Evolutionary conservation across 2,888 invertebrate species (phyloP).

Genomic region (Acleris holmiana): DNA sequence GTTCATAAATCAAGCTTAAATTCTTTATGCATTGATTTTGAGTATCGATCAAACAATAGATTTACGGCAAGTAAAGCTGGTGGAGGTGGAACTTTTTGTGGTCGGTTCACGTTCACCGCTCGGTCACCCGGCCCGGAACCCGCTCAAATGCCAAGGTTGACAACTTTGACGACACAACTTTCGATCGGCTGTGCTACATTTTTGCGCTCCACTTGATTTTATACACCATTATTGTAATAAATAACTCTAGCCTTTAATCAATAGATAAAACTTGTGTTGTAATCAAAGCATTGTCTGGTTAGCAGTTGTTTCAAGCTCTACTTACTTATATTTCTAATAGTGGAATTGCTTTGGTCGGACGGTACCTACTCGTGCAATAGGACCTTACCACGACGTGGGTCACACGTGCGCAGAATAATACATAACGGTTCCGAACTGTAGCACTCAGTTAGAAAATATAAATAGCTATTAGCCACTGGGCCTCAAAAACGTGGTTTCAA

Average conservation of each 20-base stretch:
- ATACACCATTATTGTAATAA: constrained; percentile 8
- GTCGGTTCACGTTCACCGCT: constrained; percentile 57
- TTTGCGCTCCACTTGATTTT: constrained; percentile 72
- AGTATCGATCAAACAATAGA: constrained; percentile 13
- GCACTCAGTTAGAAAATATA: constrained; percentile 15
- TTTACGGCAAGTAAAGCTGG: constrained; percentile 24
- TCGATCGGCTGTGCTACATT: constrained; percentile 79
- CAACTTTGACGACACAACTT: constrained; percentile 83
- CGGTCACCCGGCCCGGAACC: constrained; percentile 76
- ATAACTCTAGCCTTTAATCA: background rate
- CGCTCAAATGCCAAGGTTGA: constrained; percentile 84
- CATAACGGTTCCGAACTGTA: constrained; percentile 13
- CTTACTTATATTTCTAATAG: background rate
- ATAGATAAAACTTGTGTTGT: background rate
- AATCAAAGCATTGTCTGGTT: background rate
- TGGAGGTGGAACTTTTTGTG: constrained; percentile 46
- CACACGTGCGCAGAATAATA: constrained; percentile 31
- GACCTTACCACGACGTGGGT: constrained; percentile 28
- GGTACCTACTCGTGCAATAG: constrained; percentile 29
- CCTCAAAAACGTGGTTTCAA: background rate
- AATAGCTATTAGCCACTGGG: constrained; percentile 14
- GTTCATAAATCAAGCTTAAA: too few species aligned
- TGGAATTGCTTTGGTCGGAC: constrained; percentile 18
- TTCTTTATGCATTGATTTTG: background rate
- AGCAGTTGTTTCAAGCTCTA: background rate